Base-by-base conservation (phyloP, 2,888 invertebrate genomes). In the Mimas tiliae region DNA sequence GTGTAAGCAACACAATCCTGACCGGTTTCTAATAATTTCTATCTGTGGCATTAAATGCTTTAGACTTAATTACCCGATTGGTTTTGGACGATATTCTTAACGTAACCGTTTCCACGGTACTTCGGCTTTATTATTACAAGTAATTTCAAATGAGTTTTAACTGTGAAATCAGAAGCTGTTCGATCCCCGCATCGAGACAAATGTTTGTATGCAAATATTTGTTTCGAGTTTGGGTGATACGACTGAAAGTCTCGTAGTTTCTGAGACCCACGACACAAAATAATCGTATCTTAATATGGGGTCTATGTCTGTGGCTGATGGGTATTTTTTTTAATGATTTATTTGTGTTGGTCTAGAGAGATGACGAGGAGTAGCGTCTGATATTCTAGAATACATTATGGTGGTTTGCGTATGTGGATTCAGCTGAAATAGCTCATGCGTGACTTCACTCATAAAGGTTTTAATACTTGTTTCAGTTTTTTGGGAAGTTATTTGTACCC, bases 21-120 rank as follows among this genome's bases (percentile, higher is more conserved):
- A 86, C 88, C 81, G 84, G 86, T 86, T 85, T 79, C 77, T 77
- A 82, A 81, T 84, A 82, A 84, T 81, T 83, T 79, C 82, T 76
- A 83, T 81, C 72, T 70, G 78, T 69, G 70, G 79, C 78, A 82
- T 80, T 86, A 84, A 88, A 83, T 82, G 87, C 85, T 80, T 77
- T 75, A 71, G 79, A 78, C 76, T 86, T 87, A 86, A 89, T 88
- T 87, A 85, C 79, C 74, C 73, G 76, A 85, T 84, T 81, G 79
- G 77, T 80, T 75, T 82, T 79, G 72, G 77, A 75, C 76, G 77
- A 74, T 79, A 77, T 80, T 78, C 75, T 76, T 77, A 66, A 69
- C 48, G 65, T 69, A 68, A 51, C 69, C 69, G 75, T 79, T 76
- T 83, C 74, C 78, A 77, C 72, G 67, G 62, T 68, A 72, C 70